These are phyloP conservation scores for Drosophila subobscura DNA, from an alignment of 1,140 invertebrate species.

Conservation along the genomic window DNA sequence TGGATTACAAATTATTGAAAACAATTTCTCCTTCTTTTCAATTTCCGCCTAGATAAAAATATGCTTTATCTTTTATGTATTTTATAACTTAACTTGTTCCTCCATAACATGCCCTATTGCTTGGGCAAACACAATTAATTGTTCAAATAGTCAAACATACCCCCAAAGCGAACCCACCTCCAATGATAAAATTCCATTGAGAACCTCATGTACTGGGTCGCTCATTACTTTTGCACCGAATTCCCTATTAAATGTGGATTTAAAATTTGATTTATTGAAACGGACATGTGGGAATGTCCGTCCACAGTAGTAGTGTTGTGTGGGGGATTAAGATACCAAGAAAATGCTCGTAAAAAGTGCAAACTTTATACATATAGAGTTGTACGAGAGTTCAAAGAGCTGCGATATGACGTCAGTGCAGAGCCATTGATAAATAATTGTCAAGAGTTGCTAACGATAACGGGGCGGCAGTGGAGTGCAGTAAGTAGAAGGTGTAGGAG, in stretches of 20 bases:
- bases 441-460: conserved; percentile 46
- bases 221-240: conserved; percentile 14
- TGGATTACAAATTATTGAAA: no score
- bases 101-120: not conserved
- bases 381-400: conserved; percentile 50
- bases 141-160: conserved; percentile 19
- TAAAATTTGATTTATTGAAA: conserved; percentile 44
- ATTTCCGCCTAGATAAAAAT: not conserved
- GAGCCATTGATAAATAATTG: conserved; percentile 50
- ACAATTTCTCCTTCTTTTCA: no score
- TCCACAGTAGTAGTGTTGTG: not conserved
- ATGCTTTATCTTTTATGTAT: not conserved
- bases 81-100: not conserved
- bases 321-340: conserved; percentile 8
- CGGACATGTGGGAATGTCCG: not conserved
- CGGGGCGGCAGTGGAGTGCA: not conserved
- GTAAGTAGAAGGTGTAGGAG: no score
- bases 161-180: not conserved
- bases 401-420: conserved; percentile 47
- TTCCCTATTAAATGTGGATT: conserved; percentile 29
- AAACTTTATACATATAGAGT: not conserved
- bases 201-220: not conserved
- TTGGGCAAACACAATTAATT: conserved; percentile 33
- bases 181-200: conserved; percentile 47
- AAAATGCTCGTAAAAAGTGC: not conserved